These are phyloP conservation scores for Anoplophora glabripennis DNA, from an alignment of 1,140 invertebrate genomes.

Conservation along the genomic window DNA sequence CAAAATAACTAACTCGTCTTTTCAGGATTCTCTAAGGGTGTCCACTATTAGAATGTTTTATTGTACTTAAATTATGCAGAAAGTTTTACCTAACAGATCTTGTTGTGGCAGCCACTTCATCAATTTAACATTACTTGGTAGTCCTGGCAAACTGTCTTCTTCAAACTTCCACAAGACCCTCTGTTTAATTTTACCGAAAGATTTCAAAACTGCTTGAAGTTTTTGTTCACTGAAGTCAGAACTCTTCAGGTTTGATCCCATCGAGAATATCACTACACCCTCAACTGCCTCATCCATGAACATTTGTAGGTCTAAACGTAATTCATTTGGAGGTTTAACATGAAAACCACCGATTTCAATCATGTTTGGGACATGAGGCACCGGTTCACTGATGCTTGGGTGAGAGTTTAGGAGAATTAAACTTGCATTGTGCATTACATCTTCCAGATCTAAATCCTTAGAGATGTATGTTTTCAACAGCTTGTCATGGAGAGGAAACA, in stretches of 20 bases:
- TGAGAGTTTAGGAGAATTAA: conserved; percentile 46
- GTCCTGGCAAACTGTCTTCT: conserved; percentile 46
- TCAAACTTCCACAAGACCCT: conserved; percentile 56
- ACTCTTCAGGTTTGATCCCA: conserved; percentile 59
- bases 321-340: conserved; percentile 42
- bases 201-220: conserved; percentile 46
- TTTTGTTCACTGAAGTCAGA: conserved; percentile 50
- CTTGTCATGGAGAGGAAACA: conserved; percentile 38
- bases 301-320: conserved; percentile 50
- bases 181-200: conserved; percentile 52
- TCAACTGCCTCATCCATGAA: conserved; percentile 52
- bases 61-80: too few relatives aligned
- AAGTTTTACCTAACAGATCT: conserved; percentile 27
- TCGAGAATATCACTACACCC: conserved; percentile 61
- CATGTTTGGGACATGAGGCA: conserved; percentile 48
- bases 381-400: conserved; percentile 31
- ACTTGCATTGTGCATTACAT: conserved; percentile 52
- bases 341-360: conserved; percentile 52
- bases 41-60: too few relatives aligned
- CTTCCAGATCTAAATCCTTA: conserved; percentile 50
- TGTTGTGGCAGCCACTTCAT: conserved; percentile 25
- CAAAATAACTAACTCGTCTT: too few relatives aligned
- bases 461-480: conserved; percentile 48
- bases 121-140: conserved; percentile 22
- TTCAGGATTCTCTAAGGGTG: too few relatives aligned